Conservation (phyloP, 2,113 vertebrate genomes). For the Picathartes gymnocephalus region DNA sequence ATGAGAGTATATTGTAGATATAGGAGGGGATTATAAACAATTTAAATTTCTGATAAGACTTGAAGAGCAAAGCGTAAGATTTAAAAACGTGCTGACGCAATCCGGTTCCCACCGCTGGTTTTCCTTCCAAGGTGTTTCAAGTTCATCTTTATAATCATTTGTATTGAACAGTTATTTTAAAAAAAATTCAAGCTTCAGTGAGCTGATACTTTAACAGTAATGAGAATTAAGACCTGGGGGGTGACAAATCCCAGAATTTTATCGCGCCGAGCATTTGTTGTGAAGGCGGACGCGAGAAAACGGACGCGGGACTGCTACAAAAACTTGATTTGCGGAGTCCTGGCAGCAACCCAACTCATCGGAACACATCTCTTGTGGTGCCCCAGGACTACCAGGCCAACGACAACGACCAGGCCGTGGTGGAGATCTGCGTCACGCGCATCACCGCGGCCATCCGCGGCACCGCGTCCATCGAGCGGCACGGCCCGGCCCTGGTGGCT, state of each 20-base stretch:
- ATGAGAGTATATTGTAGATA: not conserved
- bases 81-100: not conserved
- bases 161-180: not conserved
- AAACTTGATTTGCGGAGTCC: not conserved
- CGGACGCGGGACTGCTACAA: fast-evolving
- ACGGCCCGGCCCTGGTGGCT: slow-evolving; percentile 83
- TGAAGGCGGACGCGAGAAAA: not conserved
- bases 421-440: slow-evolving; percentile 94
- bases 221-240: not conserved
- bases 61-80: not conserved
- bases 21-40: too few relatives aligned
- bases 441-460: slow-evolving; percentile 93
- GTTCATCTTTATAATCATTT: not conserved
- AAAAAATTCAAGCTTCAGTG: not conserved
- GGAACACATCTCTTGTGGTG: not conserved
- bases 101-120: not conserved
- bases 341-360: fast-evolving
- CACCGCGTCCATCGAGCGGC: slow-evolving; percentile 85
- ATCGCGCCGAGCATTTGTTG: fast-evolving
- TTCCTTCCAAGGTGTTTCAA: not conserved
- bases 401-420: slow-evolving; percentile 94
- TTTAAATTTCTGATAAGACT: not conserved
- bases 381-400: slow-evolving; percentile 91
- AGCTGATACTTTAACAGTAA: not conserved
- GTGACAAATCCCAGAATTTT: not conserved